Base-by-base conservation (phyloP, 92 coral and sea anemone species). In the Porites cylindrica region DNA sequence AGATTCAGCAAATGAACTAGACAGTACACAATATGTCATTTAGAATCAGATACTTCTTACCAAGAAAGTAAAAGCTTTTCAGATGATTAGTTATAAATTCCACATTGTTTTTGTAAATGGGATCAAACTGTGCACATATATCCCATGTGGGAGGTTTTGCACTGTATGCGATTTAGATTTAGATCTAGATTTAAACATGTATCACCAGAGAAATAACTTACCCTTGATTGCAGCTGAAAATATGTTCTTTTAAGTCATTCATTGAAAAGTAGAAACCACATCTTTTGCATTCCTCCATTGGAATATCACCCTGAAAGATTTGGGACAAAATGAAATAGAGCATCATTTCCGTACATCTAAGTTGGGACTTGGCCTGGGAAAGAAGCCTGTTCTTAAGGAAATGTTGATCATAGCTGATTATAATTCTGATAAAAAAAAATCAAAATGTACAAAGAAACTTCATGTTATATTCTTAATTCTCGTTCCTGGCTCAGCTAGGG, bases 251-350 rank as follows among this genome's bases (percentile, higher is more conserved):
- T 23, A 75, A 20, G 62, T 75, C 62, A 51, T 51, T 75, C 79
- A 75, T 75, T 75, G 79, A 75, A 75, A n/a, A 51, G 43, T 50
- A 75, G 32, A 75, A n/a, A n/a, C 79, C 62, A 75, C 79, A 75
- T 23, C 63, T 75, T 58, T 75, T 51, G 24, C 79, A 75, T 75
- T 75, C 79, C 63, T 69, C 51, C 74, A 75, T 51, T 20, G 79
- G 79, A 75, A 75, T 75, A 51, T 75, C 79, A n/a, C 61, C 79
- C 79, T 75, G 64, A 75, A 75, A 75, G 43, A 58, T 23, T 51
- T 51, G 60, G 79, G 63, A 75, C 79, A 51, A 75, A 75, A 16
- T 75, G 16, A 51, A 58, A 51, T 51, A 75, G 43, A 51, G 61
- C 63, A 51, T n/a, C 62, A 50, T 51, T 75, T 51, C 63, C 16